Evolutionary conservation across 1,140 invertebrate species (phyloP).

Genomic region (Drosophila watanabei): DNA sequence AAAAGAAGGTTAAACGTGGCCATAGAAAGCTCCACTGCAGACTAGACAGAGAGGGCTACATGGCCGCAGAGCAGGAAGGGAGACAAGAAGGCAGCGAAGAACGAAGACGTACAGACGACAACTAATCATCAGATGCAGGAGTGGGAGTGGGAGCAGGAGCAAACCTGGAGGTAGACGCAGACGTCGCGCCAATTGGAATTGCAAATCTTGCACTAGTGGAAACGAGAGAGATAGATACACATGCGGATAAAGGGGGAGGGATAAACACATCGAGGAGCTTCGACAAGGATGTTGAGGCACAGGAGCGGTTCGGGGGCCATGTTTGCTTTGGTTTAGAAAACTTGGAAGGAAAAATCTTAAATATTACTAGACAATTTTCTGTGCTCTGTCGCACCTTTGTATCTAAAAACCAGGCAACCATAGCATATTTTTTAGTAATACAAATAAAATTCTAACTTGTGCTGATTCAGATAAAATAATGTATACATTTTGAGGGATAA

Average conservation of each 20-base stretch:
- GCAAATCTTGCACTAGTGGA: conserved; percentile 45
- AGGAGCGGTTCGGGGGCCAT: conserved; percentile 13
- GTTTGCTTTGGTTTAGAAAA: neutral
- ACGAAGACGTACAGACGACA: conserved; percentile 48
- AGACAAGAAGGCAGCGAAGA: conserved; percentile 12
- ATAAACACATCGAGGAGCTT: conserved; percentile 33
- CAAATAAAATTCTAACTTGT: neutral
- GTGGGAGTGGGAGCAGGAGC: conserved; percentile 16
- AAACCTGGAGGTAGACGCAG: conserved; percentile 17
- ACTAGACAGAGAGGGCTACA: conserved; percentile 15
- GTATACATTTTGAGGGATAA: neutral
- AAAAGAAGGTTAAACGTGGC: conserved; percentile 77
- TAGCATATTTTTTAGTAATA: no score
- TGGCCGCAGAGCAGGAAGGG: neutral
- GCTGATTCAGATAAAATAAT: neutral
- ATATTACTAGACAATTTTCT: neutral
- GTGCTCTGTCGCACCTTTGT: neutral
- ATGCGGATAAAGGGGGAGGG: conserved; percentile 2
- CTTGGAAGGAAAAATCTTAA: neutral
- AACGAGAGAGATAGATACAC: conserved; percentile 24
- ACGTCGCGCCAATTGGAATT: conserved; percentile 63
- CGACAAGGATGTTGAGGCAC: conserved; percentile 7
- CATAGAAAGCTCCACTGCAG: conserved; percentile 47
- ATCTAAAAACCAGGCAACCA: neutral
- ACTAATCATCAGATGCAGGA: conserved; percentile 49